Conservation (phyloP, 1,140 invertebrate species). For the Pygmarrhopalites habei region DNA sequence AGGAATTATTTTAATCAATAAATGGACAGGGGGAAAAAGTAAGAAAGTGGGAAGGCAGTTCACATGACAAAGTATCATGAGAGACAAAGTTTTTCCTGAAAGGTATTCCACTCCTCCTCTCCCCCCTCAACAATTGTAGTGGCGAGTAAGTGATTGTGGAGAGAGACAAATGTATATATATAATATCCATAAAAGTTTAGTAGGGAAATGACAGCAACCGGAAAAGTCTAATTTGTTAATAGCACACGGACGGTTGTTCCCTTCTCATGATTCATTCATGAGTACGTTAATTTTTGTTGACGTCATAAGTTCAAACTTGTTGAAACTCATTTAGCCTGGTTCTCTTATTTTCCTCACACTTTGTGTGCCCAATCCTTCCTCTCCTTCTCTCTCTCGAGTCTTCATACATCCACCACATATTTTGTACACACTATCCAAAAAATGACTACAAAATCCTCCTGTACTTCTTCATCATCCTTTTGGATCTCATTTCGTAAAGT, state of each 20-base stretch:
- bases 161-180: too few relatives aligned
- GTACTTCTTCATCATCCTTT: background rate
- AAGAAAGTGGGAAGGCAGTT: too few relatives aligned
- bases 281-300: background rate
- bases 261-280: constrained; percentile 1
- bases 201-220: background rate
- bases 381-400: background rate
- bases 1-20: too few relatives aligned
- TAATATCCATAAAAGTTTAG: too few relatives aligned
- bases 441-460: background rate
- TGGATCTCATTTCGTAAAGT: too few relatives aligned
- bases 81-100: too few relatives aligned
- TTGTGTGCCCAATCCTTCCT: background rate
- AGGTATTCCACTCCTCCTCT: too few relatives aligned
- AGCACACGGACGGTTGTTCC: background rate
- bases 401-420: background rate
- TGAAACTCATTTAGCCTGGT: constrained; percentile 1
- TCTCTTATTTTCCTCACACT: background rate
- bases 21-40: too few relatives aligned
- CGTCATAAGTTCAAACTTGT: background rate
- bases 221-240: constrained; percentile 1
- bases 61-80: too few relatives aligned
- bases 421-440: background rate
- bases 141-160: too few relatives aligned
- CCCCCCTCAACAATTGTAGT: too few relatives aligned